A percentile compares a stretch with the other conserved stretches of the same genome.
Evolutionary conservation across 2,797 vertebrate genomes (phyloP).

Genomic region (Aeoliscus strigatus): DNA sequence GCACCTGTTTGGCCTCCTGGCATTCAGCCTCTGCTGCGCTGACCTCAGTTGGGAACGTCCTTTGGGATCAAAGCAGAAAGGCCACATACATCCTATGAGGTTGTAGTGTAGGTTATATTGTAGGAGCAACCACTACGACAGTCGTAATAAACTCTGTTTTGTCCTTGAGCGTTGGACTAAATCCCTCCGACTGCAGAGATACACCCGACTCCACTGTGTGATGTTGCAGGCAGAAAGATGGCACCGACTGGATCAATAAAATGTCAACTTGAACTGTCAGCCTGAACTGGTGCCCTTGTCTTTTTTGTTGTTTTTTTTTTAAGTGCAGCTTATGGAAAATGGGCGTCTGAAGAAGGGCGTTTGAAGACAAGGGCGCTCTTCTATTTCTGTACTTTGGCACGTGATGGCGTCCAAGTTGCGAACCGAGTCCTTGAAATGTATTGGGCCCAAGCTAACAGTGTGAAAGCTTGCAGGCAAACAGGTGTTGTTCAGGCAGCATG

Average conservation of each 20-base stretch:
- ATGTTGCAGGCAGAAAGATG: neutral
- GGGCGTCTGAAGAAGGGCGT: too few relatives aligned
- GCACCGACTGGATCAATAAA: conserved; percentile 1
- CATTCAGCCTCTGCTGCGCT: conserved; percentile 27
- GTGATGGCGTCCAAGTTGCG: conserved; percentile 5
- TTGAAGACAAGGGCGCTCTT: conserved; percentile 1
- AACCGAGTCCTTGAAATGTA: conserved; percentile 20
- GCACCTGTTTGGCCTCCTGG: conserved; percentile 37
- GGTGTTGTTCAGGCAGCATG: conserved; percentile 23
- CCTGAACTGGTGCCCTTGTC: too few relatives aligned
- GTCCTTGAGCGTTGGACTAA: conserved; percentile 12
- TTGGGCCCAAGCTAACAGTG: conserved; percentile 15
- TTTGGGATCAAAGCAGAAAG: conserved; percentile 27
- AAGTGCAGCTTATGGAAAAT: neutral
- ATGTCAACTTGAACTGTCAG: neutral
- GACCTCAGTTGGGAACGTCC: conserved; percentile 18
- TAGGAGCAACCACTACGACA: conserved; percentile 3
- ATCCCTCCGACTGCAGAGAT: conserved; percentile 4
- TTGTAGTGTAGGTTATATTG: conserved; percentile 7
- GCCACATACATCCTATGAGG: conserved; percentile 3
- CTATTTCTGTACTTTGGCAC: conserved; percentile 30
- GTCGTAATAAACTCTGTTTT: neutral
- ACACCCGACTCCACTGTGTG: neutral
- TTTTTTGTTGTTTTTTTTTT: too few relatives aligned
- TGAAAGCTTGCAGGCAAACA: conserved; percentile 32